Evolutionary conservation across 1,140 invertebrate genomes (phyloP), one percentile per base, ranked within the genome.

Genomic region (Caenorhabditis briggsae): DNA sequence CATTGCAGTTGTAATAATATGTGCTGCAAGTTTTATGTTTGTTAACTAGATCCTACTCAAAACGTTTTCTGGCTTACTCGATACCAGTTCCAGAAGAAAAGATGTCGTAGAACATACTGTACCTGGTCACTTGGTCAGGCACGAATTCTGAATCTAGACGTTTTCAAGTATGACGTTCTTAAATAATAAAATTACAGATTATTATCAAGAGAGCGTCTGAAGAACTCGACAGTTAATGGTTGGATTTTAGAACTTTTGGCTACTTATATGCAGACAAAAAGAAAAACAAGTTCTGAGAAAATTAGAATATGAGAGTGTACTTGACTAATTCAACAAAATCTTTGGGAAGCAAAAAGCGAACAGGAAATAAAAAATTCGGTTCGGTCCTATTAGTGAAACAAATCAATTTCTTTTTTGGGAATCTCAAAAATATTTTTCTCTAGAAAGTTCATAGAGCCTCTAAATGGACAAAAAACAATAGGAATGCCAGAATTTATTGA

Each of bases 261-360:
- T 61, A 33, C 14, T 61, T 20, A 23, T 25, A 61, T n/a, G n/a
- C 56, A 25, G n/a, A 11, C 9, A 25, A 61, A 61, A 61, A 3
- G 59, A 12, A 61, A 25, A 61, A 61, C 59, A 61, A 61, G 23
- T 61, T 61, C 59, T 61, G 59, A 7, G 59, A 61, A 61, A 61
- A 61, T 61, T 25, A 12, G 23, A 25, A 20, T 33, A 61, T 25
- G 25, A 25, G 59, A 61, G 59, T 11, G 11, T 61, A 9, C 23
- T 8, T 11, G 20, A 58, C 25, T 23, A 61, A 61, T 61, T 61
- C 11, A 11, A 20, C n/a, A 14, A 25, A 18, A 8, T 58, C 56
- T n/a, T n/a, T 61, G 59, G 23, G n/a, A 61, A 61, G 25, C 18
- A 23, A 25, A 61, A 20, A 61, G 23, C 14, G n/a, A 20, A n/a